Evolutionary conservation across 1,140 invertebrate genomes (phyloP), one percentile per base, ranked within the genome.

Genomic region (Neodiprion lecontei): DNA sequence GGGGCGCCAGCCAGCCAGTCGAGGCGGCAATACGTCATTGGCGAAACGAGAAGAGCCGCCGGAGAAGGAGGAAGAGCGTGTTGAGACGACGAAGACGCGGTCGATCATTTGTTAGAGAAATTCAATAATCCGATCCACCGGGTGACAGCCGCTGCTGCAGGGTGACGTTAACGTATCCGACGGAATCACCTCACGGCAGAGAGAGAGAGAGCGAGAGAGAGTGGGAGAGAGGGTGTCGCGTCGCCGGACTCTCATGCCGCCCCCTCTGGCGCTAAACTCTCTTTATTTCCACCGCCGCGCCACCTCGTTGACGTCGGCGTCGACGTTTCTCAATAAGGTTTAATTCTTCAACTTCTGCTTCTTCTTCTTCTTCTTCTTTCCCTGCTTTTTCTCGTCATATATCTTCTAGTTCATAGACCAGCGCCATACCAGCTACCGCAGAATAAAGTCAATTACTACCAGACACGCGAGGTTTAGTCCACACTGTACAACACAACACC

Each of bases 31-130:
- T 79, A 79, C 79, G 79, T 80, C 82, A 81, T 80, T 82, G 77
- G 79, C 78, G 79, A 83, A 75, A 79, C 70, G 65, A 47, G 53
- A 61, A 17, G 53, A 61, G 53, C 4, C n/a, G 28, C 40, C 74
- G 73, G 72, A 69, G 72, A 72, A 28, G 74, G 69, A 77, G 69
- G 47, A 73, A 73, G 69, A 70, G 21, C 65, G 40, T 50, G 70
- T 61, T 67, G 49, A 72, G 23, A 67, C 70, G 50, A 9, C 53
- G 68, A 76, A 68, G 50, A 67, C 61, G 72, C 75, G 80, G 76
- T 83, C 79, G 79, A 83, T 84, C 83, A 79, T 84, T 84, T 84
- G 81, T 84, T 84, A 82, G 79, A 84, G 76, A 84, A 84, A 84
- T 83, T 83, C 80, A 84, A 84, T 84, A 84, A 84, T 83, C 78